Evolutionary conservation across 2,797 vertebrate species (phyloP).

Genomic region (Xiphorhynchus erythropygius): DNA sequence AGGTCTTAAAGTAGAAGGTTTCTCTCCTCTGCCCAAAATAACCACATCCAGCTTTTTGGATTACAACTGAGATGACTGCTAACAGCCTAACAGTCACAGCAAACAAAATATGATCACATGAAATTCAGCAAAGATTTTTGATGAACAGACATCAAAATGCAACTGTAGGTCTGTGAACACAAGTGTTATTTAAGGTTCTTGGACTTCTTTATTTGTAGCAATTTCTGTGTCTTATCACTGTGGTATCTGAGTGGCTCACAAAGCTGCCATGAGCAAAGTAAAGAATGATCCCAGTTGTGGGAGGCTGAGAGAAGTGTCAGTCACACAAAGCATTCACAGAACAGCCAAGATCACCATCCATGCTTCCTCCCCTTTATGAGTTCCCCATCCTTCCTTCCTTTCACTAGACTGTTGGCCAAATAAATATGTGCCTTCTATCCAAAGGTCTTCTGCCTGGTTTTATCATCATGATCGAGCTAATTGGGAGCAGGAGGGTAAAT

Average conservation of each 20-base stretch:
- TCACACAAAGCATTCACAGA: neutral
- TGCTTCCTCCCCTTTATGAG: slow-evolving; percentile 59
- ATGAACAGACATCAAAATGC: neutral
- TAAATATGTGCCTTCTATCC: slow-evolving; percentile 63
- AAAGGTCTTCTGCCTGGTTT: slow-evolving; percentile 58
- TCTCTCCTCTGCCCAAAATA: neutral
- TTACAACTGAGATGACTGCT: neutral
- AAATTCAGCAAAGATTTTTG: slow-evolving; percentile 15
- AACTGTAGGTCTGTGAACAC: neutral
- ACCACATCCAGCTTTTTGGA: neutral
- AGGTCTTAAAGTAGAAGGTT: neutral
- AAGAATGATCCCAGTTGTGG: neutral
- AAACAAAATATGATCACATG: neutral
- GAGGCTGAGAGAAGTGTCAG: slow-evolving; percentile 31
- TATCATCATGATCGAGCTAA: slow-evolving; percentile 59
- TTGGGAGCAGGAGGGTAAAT: slow-evolving; percentile 67
- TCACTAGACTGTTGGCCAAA: slow-evolving; percentile 52
- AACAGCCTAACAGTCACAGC: neutral
- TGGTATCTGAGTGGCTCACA: neutral
- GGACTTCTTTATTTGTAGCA: neutral
- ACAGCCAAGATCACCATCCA: slow-evolving; percentile 56
- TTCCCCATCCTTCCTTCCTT: slow-evolving; percentile 58
- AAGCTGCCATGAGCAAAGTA: neutral
- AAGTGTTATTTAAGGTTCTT: neutral
- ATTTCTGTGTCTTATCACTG: neutral